A percentile compares a stretch with the other conserved stretches of the same genome.
phyloP scores from a whole-genome alignment of 1,140 invertebrate genomes.

The Drosophila bipectinata region DNA sequence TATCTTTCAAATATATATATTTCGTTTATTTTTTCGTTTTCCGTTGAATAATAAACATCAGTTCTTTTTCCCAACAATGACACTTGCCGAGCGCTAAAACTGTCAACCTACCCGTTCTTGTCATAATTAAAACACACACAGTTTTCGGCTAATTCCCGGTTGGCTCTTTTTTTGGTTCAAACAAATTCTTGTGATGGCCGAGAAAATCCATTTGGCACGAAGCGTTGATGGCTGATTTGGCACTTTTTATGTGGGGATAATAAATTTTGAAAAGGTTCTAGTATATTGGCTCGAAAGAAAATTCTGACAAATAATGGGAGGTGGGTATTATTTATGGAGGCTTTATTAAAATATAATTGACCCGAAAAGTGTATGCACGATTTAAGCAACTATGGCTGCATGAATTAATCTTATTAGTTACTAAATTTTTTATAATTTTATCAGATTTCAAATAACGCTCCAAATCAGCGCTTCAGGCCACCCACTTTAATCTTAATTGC shows the following conservation, averaged over 20 bases:
- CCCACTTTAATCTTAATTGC: conserved; percentile 38
- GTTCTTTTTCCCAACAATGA: conserved; percentile 36
- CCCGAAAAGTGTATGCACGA: not conserved
- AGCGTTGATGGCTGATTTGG: conserved; percentile 68
- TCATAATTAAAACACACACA: conserved; percentile 75
- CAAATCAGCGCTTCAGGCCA: not conserved
- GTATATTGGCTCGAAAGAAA: conserved; percentile 25
- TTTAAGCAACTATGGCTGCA: not conserved
- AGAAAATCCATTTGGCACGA: conserved; percentile 68
- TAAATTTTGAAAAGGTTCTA: conserved; percentile 26
- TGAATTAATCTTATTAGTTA: not conserved
- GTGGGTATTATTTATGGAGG: conserved; percentile 61
- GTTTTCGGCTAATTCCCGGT: conserved; percentile 35
- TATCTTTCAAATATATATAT: conserved; percentile 17
- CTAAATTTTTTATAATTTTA: not conserved
- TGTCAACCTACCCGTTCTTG: conserved; percentile 67
- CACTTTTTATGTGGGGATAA: conserved; percentile 32
- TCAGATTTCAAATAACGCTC: conserved; percentile 1
- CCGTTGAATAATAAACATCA: conserved; percentile 43
- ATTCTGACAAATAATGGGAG: conserved; percentile 64
- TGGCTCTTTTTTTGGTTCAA: conserved; percentile 28
- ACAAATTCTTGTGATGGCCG: conserved; percentile 40
- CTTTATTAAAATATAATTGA: conserved; percentile 33
- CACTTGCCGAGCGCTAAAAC: conserved; percentile 61
- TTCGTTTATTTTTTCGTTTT: not conserved